Conservation (phyloP, 2,113 vertebrate genomes). For the Seriola aureovittata region DNA sequence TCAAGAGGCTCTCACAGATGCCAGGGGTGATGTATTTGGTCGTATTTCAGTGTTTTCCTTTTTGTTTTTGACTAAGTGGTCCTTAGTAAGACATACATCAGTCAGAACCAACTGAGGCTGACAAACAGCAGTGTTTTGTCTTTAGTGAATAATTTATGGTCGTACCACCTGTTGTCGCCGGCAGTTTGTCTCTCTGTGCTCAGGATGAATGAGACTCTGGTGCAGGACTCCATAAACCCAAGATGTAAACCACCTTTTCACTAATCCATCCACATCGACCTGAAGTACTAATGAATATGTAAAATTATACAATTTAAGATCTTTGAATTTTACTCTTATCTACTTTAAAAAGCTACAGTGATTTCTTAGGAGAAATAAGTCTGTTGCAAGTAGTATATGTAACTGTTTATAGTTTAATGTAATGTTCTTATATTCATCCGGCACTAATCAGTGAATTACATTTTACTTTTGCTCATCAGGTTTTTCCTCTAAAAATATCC, state of each 20-base stretch:
- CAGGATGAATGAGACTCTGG: not conserved
- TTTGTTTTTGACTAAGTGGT: constrained; percentile 27
- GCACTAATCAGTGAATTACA: no score
- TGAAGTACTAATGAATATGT: not conserved
- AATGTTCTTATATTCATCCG: no score
- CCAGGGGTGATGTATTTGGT: constrained; percentile 14
- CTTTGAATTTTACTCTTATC: no score
- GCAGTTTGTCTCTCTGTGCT: constrained; percentile 22
- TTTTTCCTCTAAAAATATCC: no score
- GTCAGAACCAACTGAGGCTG: not conserved
- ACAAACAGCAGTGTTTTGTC: constrained; percentile 40
- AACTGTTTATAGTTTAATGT: no score
- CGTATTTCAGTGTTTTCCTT: constrained; percentile 18
- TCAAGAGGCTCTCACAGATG: not conserved
- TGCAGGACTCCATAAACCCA: not conserved
- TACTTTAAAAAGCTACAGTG: no score
- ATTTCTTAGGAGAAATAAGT: no score
- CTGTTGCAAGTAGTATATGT: no score
- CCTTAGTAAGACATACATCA: constrained; percentile 13
- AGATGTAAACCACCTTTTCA: not conserved
- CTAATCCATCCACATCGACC: not conserved
- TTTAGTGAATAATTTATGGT: constrained; percentile 36
- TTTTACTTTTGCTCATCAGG: no score
- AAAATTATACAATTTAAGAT: not conserved
- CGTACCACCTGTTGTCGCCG: not conserved